phyloP scores from a whole-genome alignment of 2,797 vertebrate species.

The Falco novaeseelandiae region DNA sequence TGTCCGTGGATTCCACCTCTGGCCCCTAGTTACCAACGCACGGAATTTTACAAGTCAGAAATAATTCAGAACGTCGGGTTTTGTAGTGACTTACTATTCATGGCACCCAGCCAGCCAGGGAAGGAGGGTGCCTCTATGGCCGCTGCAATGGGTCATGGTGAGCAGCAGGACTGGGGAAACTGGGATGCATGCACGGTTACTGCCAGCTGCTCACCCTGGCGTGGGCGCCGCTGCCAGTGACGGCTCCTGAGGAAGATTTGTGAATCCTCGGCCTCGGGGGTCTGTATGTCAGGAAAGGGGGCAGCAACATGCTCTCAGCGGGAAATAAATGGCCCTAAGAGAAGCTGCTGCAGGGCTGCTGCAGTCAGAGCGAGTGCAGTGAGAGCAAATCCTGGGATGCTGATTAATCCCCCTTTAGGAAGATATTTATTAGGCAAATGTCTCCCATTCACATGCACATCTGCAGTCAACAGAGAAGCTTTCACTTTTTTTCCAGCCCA shows the following conservation, averaged over 20 bases:
- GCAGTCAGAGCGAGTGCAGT: background rate
- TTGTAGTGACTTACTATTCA: background rate
- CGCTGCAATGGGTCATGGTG: accelerated
- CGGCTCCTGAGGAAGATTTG: background rate
- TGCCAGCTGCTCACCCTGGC: accelerated
- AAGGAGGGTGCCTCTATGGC: background rate
- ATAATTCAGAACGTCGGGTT: background rate
- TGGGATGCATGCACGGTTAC: background rate
- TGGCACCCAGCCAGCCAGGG: background rate
- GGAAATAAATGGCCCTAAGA: background rate
- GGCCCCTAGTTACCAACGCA: background rate
- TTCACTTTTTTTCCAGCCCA: slow-evolving; percentile 14
- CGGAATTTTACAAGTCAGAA: background rate
- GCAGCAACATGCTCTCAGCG: accelerated
- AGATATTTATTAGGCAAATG: slow-evolving; percentile 54
- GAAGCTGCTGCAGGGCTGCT: background rate
- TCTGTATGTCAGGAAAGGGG: background rate
- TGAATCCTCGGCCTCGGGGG: background rate
- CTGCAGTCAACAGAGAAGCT: background rate
- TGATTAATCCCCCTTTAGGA: slow-evolving; percentile 29
- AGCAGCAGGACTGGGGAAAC: background rate
- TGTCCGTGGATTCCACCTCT: background rate
- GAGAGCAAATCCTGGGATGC: background rate
- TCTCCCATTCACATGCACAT: slow-evolving; percentile 30
- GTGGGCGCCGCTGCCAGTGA: accelerated